Evolutionary conservation across 2,888 invertebrate genomes (phyloP).

Genomic region (Callyntrura guangdongensis): DNA sequence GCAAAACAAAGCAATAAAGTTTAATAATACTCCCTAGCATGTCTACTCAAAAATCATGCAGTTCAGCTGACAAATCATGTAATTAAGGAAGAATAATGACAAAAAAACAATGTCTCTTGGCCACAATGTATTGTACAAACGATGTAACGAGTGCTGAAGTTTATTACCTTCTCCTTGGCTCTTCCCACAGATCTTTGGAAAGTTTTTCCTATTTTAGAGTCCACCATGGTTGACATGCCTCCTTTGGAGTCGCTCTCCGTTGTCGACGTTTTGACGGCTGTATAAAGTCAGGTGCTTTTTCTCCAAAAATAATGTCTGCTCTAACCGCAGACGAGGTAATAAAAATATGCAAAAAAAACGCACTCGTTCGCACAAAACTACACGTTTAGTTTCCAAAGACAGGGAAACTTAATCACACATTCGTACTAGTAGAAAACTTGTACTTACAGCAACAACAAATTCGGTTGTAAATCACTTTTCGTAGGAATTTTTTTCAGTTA

Average conservation of each 20-base stretch:
- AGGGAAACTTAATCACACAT: slow-evolving; percentile 50
- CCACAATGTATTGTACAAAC: not conserved
- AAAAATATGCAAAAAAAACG: slow-evolving; percentile 13
- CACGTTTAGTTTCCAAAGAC: slow-evolving; percentile 27
- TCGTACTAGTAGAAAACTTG: not conserved
- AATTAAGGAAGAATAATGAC: slow-evolving; percentile 6
- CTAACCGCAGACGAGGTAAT: slow-evolving; percentile 62
- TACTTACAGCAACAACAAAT: slow-evolving; percentile 8
- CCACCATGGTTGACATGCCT: slow-evolving; percentile 84
- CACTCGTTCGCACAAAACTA: slow-evolving; percentile 62
- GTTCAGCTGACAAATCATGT: not conserved
- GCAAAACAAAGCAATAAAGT: too few relatives aligned
- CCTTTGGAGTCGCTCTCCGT: slow-evolving; percentile 70
- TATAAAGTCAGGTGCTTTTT: slow-evolving; percentile 49
- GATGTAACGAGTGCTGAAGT: not conserved
- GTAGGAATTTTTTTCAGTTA: slow-evolving; percentile 11
- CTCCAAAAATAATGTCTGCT: slow-evolving; percentile 67
- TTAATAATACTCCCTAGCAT: too few relatives aligned
- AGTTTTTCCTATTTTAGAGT: slow-evolving; percentile 84
- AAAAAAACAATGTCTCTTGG: not conserved
- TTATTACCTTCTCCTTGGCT: slow-evolving; percentile 84
- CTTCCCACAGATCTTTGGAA: slow-evolving; percentile 84
- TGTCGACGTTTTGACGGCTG: slow-evolving; percentile 79
- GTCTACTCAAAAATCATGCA: too few relatives aligned
- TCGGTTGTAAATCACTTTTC: not conserved